Evolutionary conservation across 2,113 vertebrate species (phyloP).

Genomic region (Psittacus erithacus): DNA sequence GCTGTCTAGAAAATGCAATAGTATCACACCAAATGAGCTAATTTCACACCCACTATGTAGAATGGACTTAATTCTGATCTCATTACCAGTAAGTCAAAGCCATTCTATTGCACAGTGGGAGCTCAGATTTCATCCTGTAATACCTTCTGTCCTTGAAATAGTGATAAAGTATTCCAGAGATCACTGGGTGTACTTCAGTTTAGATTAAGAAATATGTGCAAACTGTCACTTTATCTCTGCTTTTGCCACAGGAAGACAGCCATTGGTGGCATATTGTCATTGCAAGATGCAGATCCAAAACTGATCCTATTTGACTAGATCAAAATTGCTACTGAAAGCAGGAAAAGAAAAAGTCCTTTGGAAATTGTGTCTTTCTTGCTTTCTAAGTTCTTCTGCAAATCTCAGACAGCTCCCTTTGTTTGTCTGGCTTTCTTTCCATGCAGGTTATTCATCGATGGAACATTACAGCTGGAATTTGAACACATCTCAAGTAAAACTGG

Average conservation of each 20-base stretch:
- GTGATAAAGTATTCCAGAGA: background rate
- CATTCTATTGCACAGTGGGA: slow-evolving; percentile 27
- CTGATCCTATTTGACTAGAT: background rate
- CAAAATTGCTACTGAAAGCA: background rate
- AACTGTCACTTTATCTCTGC: background rate
- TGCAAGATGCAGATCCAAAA: background rate
- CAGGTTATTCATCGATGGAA: background rate
- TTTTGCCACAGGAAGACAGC: background rate
- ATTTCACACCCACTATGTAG: slow-evolving; percentile 31
- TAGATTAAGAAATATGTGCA: background rate
- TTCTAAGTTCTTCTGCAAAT: background rate
- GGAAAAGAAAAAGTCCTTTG: background rate
- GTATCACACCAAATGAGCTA: background rate
- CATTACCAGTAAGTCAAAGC: slow-evolving; percentile 33
- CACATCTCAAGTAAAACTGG: background rate
- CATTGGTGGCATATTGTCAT: background rate
- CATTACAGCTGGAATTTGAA: background rate
- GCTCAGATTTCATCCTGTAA: background rate
- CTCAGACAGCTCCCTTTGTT: background rate
- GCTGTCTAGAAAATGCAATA: background rate
- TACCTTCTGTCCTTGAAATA: background rate
- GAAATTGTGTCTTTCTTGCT: background rate
- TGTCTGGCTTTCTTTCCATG: background rate
- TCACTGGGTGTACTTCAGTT: background rate
- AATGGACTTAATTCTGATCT: slow-evolving; percentile 12